phyloP scores from a whole-genome alignment of 1,140 invertebrate genomes.

The Diorhabda elongata region DNA sequence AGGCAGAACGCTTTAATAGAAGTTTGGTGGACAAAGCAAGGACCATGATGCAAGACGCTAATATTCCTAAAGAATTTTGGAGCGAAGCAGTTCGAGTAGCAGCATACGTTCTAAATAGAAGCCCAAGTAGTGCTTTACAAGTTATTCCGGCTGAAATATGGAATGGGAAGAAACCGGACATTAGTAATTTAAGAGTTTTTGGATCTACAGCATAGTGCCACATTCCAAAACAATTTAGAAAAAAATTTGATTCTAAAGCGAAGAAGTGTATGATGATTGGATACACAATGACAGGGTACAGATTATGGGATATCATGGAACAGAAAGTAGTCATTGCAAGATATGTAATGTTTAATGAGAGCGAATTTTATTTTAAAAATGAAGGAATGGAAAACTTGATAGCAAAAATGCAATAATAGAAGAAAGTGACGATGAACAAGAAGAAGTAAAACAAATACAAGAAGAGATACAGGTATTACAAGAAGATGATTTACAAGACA shows the following conservation, averaged over 20 bases:
- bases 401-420: neutral
- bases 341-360: too few relatives aligned
- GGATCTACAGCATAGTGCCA: constrained; percentile 37
- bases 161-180: constrained; percentile 32
- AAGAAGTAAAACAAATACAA: neutral
- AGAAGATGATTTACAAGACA: neutral
- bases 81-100: constrained; percentile 24
- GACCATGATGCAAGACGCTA: constrained; percentile 31
- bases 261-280: constrained; percentile 32
- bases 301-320: constrained; percentile 15
- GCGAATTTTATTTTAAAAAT: too few relatives aligned
- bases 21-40: constrained; percentile 48
- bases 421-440: neutral
- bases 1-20: constrained; percentile 49
- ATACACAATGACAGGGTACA: constrained; percentile 22
- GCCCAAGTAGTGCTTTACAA: constrained; percentile 1
- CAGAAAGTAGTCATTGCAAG: too few relatives aligned
- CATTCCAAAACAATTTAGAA: constrained; percentile 31
- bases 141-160: constrained; percentile 27
- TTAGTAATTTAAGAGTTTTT: constrained; percentile 37
- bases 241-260: constrained; percentile 33
- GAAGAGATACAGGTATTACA: neutral
- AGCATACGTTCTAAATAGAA: neutral
- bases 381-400: neutral
- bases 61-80: constrained; percentile 27